Evolutionary conservation across 1,140 invertebrate genomes (phyloP).

Genomic region (Pentalonia nigronervosa): DNA sequence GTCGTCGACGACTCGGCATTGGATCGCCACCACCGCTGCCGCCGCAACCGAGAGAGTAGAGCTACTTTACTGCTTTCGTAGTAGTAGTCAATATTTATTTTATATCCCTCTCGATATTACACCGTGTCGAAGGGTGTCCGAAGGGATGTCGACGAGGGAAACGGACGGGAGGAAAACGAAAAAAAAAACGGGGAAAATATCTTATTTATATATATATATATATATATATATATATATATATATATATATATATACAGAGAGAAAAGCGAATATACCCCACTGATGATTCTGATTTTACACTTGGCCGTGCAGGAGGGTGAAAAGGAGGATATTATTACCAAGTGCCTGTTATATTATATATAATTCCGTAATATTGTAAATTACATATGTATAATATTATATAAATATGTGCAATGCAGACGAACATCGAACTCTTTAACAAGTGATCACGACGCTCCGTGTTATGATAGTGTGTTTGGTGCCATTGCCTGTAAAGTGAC

Average conservation of each 20-base stretch:
- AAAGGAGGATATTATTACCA: not conserved
- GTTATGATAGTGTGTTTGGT: too few species aligned
- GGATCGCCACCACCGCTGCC: not conserved
- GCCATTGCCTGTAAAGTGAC: too few species aligned
- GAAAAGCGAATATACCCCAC: too few species aligned
- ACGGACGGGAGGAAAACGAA: not conserved
- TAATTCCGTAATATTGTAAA: not conserved
- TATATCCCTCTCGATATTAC: conserved; percentile 43
- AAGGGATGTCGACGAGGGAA: conserved; percentile 1
- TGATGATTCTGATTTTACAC: not conserved
- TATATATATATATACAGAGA: not conserved
- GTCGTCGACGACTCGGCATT: not conserved
- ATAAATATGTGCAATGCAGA: not conserved
- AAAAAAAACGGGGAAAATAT: not conserved
- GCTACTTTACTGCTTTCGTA: not conserved
- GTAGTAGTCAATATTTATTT: conserved; percentile 49
- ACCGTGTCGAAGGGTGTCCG: conserved; percentile 38
- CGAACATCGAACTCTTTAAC: not conserved
- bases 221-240: not conserved
- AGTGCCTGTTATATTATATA: too few species aligned
- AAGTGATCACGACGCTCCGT: not conserved
- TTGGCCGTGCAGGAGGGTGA: not conserved
- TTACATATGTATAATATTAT: not conserved
- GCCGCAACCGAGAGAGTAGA: not conserved
- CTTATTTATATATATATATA: not conserved